Evolutionary conservation across 2,888 invertebrate species (phyloP).

Genomic region (Callimorpha dominula): DNA sequence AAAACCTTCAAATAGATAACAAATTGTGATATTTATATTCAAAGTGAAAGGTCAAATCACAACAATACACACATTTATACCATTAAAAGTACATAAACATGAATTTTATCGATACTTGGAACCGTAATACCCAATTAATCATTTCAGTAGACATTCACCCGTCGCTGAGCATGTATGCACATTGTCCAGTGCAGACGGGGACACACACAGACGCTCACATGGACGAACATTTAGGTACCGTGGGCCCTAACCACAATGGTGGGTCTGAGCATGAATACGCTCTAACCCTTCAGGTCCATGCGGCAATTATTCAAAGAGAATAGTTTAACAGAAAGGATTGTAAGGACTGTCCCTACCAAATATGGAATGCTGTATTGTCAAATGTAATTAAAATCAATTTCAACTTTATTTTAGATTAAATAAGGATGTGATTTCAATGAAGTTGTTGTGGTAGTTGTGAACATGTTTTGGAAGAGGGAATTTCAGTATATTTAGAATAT

Average conservation of each 20-base stretch:
- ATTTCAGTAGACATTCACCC: conserved; percentile 52
- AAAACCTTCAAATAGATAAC: not conserved
- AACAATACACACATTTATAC: conserved; percentile 22
- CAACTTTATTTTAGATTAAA: conserved; percentile 15
- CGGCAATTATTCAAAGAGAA: conserved; percentile 88
- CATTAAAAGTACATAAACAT: conserved; percentile 44
- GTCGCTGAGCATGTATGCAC: conserved; percentile 52
- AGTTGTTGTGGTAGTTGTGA: conserved; percentile 18
- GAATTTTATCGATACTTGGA: conserved; percentile 34
- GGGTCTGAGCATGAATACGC: conserved; percentile 83
- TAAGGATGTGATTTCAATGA: conserved; percentile 44
- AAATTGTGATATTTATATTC: not conserved
- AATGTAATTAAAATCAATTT: conserved; percentile 27
- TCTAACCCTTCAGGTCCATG: conserved; percentile 86
- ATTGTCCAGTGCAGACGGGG: conserved; percentile 63
- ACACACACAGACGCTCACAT: conserved; percentile 38
- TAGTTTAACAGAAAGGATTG: conserved; percentile 87
- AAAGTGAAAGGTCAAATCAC: conserved; percentile 10
- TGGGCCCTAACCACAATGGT: conserved; percentile 77
- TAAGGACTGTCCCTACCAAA: conserved; percentile 63
- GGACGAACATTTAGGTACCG: conserved; percentile 34
- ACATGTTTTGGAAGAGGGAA: conserved; percentile 56
- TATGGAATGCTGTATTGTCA: conserved; percentile 48
- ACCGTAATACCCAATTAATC: conserved; percentile 52
- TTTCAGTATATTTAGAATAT: conserved; percentile 84